Evolutionary conservation across 2,888 invertebrate genomes (phyloP).

Genomic region (Heliconius charithonia): DNA sequence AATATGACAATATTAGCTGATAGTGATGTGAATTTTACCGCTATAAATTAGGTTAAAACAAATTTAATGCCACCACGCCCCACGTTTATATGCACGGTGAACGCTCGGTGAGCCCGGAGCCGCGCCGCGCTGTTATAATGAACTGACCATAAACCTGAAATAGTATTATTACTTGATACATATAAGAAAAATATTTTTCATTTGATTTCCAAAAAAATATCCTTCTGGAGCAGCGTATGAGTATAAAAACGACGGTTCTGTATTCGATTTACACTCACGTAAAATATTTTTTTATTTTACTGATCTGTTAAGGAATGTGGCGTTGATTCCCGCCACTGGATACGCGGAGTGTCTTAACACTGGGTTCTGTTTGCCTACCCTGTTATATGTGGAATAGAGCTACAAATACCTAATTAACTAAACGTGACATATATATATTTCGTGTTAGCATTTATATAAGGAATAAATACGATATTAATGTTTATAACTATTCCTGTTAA

Average conservation of each 20-base stretch:
- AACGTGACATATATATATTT: too few relatives aligned
- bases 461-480: neutral
- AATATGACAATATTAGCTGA: neutral
- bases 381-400: too few relatives aligned
- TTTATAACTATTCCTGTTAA: slow-evolving; percentile 15
- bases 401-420: too few relatives aligned
- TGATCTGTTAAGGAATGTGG: too few relatives aligned
- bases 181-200: too few relatives aligned
- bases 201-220: neutral
- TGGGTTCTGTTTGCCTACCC: too few relatives aligned
- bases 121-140: neutral
- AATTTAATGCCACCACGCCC: slow-evolving; percentile 8
- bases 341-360: too few relatives aligned
- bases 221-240: neutral
- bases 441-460: too few relatives aligned
- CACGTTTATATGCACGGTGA: slow-evolving; percentile 3
- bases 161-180: neutral
- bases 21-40: neutral
- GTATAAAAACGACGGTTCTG: too few relatives aligned
- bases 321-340: too few relatives aligned
- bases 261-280: too few relatives aligned
- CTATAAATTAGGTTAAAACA: slow-evolving; percentile 7
- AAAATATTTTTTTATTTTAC: too few relatives aligned
- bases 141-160: neutral
- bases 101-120: neutral